Evolutionary conservation across 2,113 vertebrate genomes (phyloP).

Genomic region (Natator depressus): DNA sequence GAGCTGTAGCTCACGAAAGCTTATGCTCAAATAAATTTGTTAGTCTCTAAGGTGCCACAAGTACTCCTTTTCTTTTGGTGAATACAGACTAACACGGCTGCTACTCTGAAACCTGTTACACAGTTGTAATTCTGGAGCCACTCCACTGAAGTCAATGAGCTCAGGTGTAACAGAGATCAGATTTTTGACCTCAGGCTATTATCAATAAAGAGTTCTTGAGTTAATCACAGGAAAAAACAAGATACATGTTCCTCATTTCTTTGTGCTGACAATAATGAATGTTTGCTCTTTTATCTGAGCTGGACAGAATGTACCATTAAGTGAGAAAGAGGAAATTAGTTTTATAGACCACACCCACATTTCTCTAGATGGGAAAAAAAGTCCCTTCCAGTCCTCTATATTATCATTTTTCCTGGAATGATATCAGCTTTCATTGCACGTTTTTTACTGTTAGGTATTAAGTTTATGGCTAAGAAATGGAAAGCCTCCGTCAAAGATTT

Average conservation of each 20-base stretch:
- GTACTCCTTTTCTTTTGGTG: too few species aligned
- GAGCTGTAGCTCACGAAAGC: too few species aligned
- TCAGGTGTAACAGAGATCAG: constrained; percentile 25
- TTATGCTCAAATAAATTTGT: too few species aligned
- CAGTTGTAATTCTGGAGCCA: constrained; percentile 24
- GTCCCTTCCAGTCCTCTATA: constrained; percentile 14
- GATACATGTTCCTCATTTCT: constrained; percentile 41
- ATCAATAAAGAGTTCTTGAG: constrained; percentile 29
- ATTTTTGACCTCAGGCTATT: constrained; percentile 49
- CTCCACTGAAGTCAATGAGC: constrained; percentile 25
- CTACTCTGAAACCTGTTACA: not conserved
- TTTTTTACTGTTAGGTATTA: not conserved
- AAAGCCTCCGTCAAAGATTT: not conserved
- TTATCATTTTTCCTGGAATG: constrained; percentile 13
- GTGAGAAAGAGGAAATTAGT: constrained; percentile 64
- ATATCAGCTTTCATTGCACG: not conserved
- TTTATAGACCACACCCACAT: constrained; percentile 28
- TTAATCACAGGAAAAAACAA: constrained; percentile 34
- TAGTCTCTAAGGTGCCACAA: too few species aligned
- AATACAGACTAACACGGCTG: too few species aligned
- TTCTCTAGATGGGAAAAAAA: constrained; percentile 23
- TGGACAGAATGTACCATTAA: constrained; percentile 2
- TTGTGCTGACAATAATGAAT: not conserved
- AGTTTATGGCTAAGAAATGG: not conserved
- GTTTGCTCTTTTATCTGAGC: not conserved